phyloP scores from a whole-genome alignment of 2,113 vertebrate genomes.

The Coregonus clupeaformis region DNA sequence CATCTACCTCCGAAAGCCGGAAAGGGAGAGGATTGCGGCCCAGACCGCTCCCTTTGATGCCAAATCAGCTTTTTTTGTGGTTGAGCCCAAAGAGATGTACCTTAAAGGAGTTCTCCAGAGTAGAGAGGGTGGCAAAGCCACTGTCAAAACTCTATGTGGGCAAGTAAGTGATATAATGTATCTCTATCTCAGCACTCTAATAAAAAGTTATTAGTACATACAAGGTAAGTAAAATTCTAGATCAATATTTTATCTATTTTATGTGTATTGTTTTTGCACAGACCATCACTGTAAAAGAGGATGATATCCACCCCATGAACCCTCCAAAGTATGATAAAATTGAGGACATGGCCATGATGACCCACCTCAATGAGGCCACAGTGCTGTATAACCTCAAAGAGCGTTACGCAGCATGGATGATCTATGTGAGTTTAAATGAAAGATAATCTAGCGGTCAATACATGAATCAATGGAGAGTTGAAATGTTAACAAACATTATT shows the following conservation, averaged over 20 bases:
- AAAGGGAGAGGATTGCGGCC: slow-evolving; percentile 81
- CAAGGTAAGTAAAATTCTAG: too few species aligned
- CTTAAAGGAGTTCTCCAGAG: slow-evolving; percentile 80
- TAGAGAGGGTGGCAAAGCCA: slow-evolving; percentile 81
- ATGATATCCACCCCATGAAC: slow-evolving; percentile 75
- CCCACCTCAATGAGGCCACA: slow-evolving; percentile 75
- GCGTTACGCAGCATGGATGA: slow-evolving; percentile 89
- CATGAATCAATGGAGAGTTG: not conserved
- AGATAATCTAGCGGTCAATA: not conserved
- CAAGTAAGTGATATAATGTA: slow-evolving; percentile 67
- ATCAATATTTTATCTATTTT: not conserved
- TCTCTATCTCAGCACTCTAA: not conserved
- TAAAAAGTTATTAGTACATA: too few species aligned
- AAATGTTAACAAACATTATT: not conserved
- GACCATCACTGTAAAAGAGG: slow-evolving; percentile 73
- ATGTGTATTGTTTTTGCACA: slow-evolving; percentile 24
- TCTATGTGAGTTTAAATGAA: slow-evolving; percentile 75
- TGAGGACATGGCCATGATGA: slow-evolving; percentile 81
- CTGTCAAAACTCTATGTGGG: slow-evolving; percentile 75
- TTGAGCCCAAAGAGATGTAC: slow-evolving; percentile 77
- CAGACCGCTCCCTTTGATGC: slow-evolving; percentile 85
- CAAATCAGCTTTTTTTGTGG: slow-evolving; percentile 80
- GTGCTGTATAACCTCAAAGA: slow-evolving; percentile 88
- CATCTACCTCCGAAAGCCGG: slow-evolving; percentile 83
- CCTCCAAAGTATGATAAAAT: slow-evolving; percentile 78